These are phyloP conservation scores for Brachyhypopomus gauderio DNA, from an alignment of 2,113 vertebrate species.

Conservation along the genomic window DNA sequence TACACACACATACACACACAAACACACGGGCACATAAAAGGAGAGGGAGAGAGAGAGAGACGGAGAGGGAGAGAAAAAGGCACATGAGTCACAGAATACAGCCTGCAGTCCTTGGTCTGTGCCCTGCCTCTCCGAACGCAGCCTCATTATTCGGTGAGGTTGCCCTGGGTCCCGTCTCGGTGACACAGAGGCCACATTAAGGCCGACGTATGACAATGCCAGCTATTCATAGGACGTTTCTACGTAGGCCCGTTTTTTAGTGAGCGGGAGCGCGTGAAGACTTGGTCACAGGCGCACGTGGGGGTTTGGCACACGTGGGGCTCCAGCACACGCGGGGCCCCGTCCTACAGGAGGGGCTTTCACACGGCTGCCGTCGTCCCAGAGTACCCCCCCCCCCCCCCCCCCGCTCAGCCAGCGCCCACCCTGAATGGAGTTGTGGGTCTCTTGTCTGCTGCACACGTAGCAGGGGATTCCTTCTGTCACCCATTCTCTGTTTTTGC, in stretches of 20 bases:
- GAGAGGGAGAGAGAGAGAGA: neutral
- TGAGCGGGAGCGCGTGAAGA: constrained; percentile 42
- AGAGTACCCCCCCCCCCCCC: no score
- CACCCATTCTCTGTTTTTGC: constrained; percentile 39
- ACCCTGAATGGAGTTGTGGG: constrained; percentile 32
- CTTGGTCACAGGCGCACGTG: constrained; percentile 18
- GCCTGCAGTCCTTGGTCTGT: constrained; percentile 33
- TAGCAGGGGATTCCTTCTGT: constrained; percentile 3
- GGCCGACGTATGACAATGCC: constrained; percentile 49
- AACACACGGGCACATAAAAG: neutral
- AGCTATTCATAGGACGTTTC: constrained; percentile 54
- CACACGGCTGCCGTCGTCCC: neutral
- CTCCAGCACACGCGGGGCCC: no score
- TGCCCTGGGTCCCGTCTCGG: constrained; percentile 39
- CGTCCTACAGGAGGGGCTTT: constrained; percentile 38
- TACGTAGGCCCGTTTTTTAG: constrained; percentile 43
- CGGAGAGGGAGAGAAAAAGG: constrained; percentile 12
- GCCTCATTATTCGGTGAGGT: constrained; percentile 48
- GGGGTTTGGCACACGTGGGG: no score
- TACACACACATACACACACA: neutral
- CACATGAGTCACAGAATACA: constrained; percentile 36
- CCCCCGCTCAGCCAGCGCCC: neutral
- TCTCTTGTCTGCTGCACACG: constrained; percentile 5
- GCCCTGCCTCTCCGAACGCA: constrained; percentile 40
- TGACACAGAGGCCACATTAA: constrained; percentile 43